These are phyloP conservation scores for Cyanoliseus patagonus DNA, from an alignment of 2,113 vertebrate species.

Conservation along the genomic window DNA sequence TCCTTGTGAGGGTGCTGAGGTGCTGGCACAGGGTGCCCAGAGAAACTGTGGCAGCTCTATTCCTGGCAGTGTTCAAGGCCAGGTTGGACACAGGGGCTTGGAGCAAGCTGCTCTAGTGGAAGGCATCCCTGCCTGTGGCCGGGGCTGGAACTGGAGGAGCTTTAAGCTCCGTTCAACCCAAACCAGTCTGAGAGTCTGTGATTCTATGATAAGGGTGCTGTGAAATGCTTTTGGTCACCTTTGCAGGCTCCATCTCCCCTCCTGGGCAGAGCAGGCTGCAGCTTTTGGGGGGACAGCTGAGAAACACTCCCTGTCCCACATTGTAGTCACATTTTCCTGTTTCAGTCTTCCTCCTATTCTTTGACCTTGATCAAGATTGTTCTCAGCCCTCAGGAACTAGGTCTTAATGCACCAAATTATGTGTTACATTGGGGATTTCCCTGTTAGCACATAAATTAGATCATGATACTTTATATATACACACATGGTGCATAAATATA, in stretches of 20 bases:
- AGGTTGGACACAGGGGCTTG: background rate
- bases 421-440: slow-evolving; percentile 28
- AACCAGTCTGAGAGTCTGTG: background rate
- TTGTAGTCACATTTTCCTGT: background rate
- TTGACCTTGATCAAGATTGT: background rate
- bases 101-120: background rate
- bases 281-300: background rate
- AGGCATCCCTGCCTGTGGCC: background rate
- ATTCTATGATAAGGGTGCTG: background rate
- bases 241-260: background rate
- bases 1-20: too few relatives aligned
- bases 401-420: slow-evolving; percentile 43
- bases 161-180: background rate
- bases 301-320: background rate
- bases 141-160: background rate
- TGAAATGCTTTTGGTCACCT: background rate
- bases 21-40: too few relatives aligned
- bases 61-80: too few relatives aligned
- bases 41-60: too few relatives aligned
- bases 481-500: too few relatives aligned
- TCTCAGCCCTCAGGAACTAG: slow-evolving; percentile 9
- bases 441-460: slow-evolving; percentile 25
- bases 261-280: background rate
- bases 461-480: background rate
- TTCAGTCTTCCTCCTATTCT: background rate